Base-by-base conservation (phyloP, 2,888 invertebrate genomes). In the Hedychridium roseum region DNA sequence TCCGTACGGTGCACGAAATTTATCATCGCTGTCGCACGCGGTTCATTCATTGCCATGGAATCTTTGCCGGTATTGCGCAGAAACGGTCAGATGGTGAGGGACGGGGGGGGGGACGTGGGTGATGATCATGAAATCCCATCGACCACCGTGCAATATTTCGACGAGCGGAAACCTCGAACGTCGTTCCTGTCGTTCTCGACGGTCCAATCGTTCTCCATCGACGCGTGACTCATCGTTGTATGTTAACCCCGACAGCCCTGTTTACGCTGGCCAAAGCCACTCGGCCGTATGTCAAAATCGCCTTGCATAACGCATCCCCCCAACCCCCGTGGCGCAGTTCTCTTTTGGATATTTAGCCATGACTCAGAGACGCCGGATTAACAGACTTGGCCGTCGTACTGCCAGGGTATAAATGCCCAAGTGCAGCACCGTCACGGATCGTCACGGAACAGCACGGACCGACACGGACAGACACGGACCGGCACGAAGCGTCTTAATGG, bases 261-360 rank as follows among this genome's bases (percentile, higher is more conserved):
- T 63, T 68, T 65, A 59, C 68, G 57, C 60, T 60, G 51, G 51
- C 43, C 43, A 50, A 50, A 52, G 44, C 46, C 56, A 43, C 42
- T 31, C 53, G 51, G 54, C 58, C 64, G 57, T 54, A 62, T 65
- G 66, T 66, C 61, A 60, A 68, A 70, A 69, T 66, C 60, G 57
- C 51, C 54, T 69, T 70, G 63, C 69, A 62, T 69, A 69, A 69
- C 57, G 51, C 32, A 49, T 51, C 49, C 45, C 54, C 36, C 31
- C 43, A 36, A 18, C 17, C 15, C 26, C 18, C 26, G 31, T 7
- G 34, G 15, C 32, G 21, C 20, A 11, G 17, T 16, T 28, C 17
- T 39, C 43, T 36, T 32, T 38, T 37, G 43, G 54, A 61, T 57
- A 57, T 62, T 63, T 60, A 58, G 64, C 49, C 51, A 49, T 68